Percentiles rank a stretch among this genome's conserved stretches.
Evolutionary conservation across 2,797 vertebrate genomes (phyloP).

Genomic region (Pangasius sanitwongsei): DNA sequence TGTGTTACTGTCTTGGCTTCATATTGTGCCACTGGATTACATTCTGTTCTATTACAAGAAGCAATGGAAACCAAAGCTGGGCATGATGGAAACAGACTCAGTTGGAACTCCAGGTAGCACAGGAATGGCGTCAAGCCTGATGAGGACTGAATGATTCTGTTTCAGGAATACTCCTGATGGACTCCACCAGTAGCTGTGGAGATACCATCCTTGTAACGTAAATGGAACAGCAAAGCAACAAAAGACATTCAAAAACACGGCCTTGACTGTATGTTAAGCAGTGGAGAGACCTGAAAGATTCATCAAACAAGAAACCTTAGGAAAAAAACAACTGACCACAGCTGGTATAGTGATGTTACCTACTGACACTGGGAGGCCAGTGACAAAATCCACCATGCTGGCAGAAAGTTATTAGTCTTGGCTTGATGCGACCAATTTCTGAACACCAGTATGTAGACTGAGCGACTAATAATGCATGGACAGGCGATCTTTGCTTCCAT

Average conservation of each 20-base stretch:
- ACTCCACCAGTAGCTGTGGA: background rate
- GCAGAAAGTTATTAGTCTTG: background rate
- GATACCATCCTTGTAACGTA: background rate
- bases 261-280: background rate
- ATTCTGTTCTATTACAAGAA: no score
- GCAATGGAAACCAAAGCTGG: background rate
- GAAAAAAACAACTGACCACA: background rate
- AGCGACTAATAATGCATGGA: background rate
- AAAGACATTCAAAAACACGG: background rate
- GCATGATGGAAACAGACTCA: background rate
- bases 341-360: background rate
- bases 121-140: background rate
- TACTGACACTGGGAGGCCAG: background rate
- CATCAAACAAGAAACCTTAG: background rate
- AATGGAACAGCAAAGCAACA: background rate
- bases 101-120: background rate
- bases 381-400: background rate
- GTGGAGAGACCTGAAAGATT: background rate
- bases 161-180: background rate
- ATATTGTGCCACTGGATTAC: background rate
- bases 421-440: background rate
- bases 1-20: background rate
- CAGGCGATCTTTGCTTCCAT: background rate
- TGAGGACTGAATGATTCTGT: background rate
- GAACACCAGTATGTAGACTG: background rate